Conservation (phyloP, 2,888 invertebrate genomes). For the Polydrusus pterygomalis region DNA sequence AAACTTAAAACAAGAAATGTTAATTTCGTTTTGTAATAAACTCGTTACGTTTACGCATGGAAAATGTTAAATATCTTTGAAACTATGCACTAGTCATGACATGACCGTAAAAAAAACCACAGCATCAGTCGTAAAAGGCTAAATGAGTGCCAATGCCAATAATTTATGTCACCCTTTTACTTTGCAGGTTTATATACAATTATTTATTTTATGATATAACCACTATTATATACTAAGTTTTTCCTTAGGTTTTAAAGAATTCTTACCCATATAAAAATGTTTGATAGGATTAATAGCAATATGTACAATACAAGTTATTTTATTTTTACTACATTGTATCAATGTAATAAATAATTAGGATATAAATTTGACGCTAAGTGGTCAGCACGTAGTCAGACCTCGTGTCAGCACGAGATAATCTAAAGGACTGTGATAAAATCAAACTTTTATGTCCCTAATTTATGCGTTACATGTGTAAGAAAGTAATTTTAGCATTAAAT, state of each 20-base stretch:
- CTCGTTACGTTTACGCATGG: too few relatives aligned
- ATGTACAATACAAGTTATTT: conserved; percentile 1
- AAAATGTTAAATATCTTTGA: too few relatives aligned
- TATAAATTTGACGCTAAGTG: conserved; percentile 1
- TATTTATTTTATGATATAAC: not conserved
- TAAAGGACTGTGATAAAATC: conserved; percentile 13
- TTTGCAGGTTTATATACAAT: too few relatives aligned
- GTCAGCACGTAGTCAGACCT: not conserved
- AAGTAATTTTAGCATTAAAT: too few relatives aligned
- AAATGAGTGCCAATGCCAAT: conserved; percentile 1
- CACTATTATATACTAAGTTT: not conserved
- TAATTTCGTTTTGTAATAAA: too few relatives aligned
- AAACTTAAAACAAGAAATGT: too few relatives aligned
- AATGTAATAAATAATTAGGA: not conserved
- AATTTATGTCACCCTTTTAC: not conserved
- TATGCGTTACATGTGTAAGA: not conserved
- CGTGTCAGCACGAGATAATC: not conserved
- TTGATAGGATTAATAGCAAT: conserved; percentile 5
- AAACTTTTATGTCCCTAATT: conserved; percentile 4
- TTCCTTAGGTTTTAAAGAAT: not conserved
- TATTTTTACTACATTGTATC: conserved; percentile 12
- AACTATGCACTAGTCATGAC: too few relatives aligned
- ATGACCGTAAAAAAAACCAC: too few relatives aligned
- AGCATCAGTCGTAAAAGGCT: not conserved
- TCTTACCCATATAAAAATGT: not conserved